Evolutionary conservation across 1,140 invertebrate species (phyloP), one percentile per base, ranked within the genome.

Genomic region (Gonatopus flavifemur): DNA sequence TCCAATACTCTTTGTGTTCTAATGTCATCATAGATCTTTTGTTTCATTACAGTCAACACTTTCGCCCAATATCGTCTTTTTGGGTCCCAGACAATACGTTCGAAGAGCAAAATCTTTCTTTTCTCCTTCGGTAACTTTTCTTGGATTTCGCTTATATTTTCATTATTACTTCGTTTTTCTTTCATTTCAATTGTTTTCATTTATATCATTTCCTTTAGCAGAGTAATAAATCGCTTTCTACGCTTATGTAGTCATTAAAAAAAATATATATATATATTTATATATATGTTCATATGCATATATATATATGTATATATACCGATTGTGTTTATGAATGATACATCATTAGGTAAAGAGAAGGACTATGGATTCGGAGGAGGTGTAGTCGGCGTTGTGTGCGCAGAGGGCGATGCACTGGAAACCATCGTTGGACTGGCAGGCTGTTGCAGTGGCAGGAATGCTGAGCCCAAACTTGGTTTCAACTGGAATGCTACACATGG

Each of bases 381-480:
- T 65, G 72, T 74, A 41, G 74, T 68, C 49, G 80, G 69, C 57
- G 72, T 76, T 48, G 69, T 69, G 53, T 74, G 73, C 49, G 68
- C 70, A 41, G 74, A 70, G 31, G 72, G 57, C 54, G 72, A 71
- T 54, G 60, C 62, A 60, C 49, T 68, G 33, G 60, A 53, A 51
- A 67, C 56, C 56, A 72, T 60, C 49, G 70, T 66, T 31, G 72
- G 62, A 55, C 67, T 75, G 55, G 76, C 65, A 54, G 77, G 75
- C 51, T 86, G 84, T 68, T 86, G 84, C 51, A 90, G 80, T 55
- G 88, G 86, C 73, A 89, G 84, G 78, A 93, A 93, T 52, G 90
- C 90, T 32, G 89, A 91, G 52, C 88, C 86, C 52, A 86, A 82
- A 67, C 89, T 91, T 44, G 88, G 88, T 64, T 87, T 86, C 64